Evolutionary conservation across 2,888 invertebrate species (phyloP), one percentile per base, ranked within the genome.

Genomic region (Cybosia mesomella): DNA sequence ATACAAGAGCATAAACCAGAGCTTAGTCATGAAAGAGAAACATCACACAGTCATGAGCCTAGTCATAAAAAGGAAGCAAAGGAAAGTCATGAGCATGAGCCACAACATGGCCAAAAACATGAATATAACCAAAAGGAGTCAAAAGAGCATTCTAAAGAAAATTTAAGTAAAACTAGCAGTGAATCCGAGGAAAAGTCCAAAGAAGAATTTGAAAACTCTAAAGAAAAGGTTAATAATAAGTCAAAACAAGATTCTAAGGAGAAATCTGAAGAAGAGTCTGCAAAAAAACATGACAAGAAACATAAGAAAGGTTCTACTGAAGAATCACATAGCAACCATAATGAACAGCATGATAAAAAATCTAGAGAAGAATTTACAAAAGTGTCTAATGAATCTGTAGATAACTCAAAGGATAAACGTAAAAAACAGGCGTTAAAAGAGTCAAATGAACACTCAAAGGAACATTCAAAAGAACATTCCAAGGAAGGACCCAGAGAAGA

Each of bases 121-220:
- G 60, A 71, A n/a, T 66, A 67, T 36, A 55, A 22, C 13, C 54
- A 36, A 9, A n/a, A 55, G 7, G 15, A 34, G 43, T 64, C 54
- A 2, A 60, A 49, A 15, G 64, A 68, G 15, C 34, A 68, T 54
- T 65, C 74, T 1, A 64, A 58, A 24, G 59, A 28, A 59, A 58
- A 66, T 1, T 43, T 49, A 24, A 57, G 64, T 49, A 43, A 63
- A 1, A 36, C 66, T n/a, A 15, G 10, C 66, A 77, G 82, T 62
- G 39, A 72, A 68, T 66, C 73, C 15, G 1, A 73, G 65, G 67
- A 68, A 61, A 58, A 59, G 11, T 15, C 66, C 0, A 57, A n/a
- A 18, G 43, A 64, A 18, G 11, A 61, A 21, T 49, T 11, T 9
- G 21, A 60, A 13, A 32, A 21, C 11, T 54, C 57, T 3, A 39